These are phyloP conservation scores for Sorex maritimensis DNA, from an alignment of 2,797 vertebrate genomes.

Conservation along the genomic window DNA sequence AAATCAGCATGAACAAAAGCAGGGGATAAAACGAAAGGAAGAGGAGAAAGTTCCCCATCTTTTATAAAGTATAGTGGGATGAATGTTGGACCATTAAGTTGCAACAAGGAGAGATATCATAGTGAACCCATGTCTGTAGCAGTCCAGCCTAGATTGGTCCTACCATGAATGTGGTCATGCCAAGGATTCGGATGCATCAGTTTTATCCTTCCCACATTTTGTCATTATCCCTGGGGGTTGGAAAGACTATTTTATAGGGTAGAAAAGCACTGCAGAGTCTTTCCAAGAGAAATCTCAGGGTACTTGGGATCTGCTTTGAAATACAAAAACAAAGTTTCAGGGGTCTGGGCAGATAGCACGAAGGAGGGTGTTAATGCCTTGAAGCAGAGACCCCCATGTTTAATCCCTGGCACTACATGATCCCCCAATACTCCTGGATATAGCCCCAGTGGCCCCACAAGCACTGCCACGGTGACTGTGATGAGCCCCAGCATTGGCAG, in stretches of 20 bases:
- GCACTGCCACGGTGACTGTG: too few species aligned
- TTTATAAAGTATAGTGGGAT: neutral
- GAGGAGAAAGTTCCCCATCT: neutral
- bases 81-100: neutral
- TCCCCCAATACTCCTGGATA: too few species aligned
- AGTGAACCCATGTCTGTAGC: accelerated
- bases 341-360: too few species aligned
- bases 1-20: neutral
- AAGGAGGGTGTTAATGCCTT: too few species aligned
- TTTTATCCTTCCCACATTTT: neutral
- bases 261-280: neutral
- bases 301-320: neutral
- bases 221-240: too few species aligned
- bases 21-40: neutral
- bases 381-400: too few species aligned
- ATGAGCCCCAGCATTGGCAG: too few species aligned
- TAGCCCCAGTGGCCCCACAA: too few species aligned
- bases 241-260: neutral
- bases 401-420: too few species aligned
- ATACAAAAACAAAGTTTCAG: neutral
- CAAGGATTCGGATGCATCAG: neutral
- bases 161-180: neutral
- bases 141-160: neutral
- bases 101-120: neutral
- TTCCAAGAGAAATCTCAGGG: neutral